A percentile compares a stretch with the other conserved stretches of the same genome.
Conservation (phyloP, 1,140 invertebrate genomes). For the Drosophila azteca region DNA sequence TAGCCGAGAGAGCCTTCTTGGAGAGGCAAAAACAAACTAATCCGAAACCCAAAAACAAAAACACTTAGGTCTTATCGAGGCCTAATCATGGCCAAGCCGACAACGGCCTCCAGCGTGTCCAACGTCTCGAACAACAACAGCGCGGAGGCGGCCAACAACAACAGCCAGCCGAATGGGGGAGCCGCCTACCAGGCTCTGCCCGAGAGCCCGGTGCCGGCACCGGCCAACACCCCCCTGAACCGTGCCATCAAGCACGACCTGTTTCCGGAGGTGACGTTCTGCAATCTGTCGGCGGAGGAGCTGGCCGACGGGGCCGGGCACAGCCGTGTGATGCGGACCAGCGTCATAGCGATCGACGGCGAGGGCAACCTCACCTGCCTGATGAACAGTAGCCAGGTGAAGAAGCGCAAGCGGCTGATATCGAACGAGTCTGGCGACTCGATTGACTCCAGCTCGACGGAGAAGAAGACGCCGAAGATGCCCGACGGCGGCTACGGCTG, state of each 20-base stretch:
- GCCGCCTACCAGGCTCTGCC: conserved; percentile 48
- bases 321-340: conserved; percentile 55
- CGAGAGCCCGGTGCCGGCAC: conserved; percentile 42
- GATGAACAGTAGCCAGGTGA: conserved; percentile 59
- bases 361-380: conserved; percentile 47
- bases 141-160: conserved; percentile 44
- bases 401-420: conserved; percentile 76
- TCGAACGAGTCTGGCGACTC: conserved; percentile 80
- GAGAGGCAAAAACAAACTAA: background rate
- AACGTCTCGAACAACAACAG: conserved; percentile 33
- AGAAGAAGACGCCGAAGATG: conserved; percentile 80
- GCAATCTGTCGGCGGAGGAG: conserved; percentile 75
- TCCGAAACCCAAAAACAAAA: conserved; percentile 1
- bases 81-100: conserved; percentile 39
- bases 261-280: conserved; percentile 80
- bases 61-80: background rate
- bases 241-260: conserved; percentile 78
- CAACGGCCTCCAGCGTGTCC: conserved; percentile 2
- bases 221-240: conserved; percentile 72
- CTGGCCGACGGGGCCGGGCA: conserved; percentile 53
- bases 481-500: conserved; percentile 87
- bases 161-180: conserved; percentile 50
- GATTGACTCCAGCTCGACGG: conserved; percentile 70
- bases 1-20: background rate
- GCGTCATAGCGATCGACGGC: conserved; percentile 63